Conservation (phyloP, 2,888 invertebrate species). For the Coleophora deauratella region DNA sequence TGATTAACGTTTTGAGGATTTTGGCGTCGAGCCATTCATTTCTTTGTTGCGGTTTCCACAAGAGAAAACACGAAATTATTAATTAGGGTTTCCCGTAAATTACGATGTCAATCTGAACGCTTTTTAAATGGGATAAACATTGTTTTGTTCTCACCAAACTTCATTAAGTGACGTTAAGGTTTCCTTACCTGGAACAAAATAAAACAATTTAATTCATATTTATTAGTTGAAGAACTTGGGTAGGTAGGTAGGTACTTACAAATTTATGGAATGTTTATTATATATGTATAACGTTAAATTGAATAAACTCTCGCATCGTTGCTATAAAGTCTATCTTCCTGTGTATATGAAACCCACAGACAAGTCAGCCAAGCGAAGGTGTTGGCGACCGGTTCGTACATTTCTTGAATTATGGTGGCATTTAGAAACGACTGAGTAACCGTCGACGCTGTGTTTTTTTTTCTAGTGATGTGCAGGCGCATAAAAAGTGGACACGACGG, state of each 20-base stretch:
- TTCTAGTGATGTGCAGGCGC: constrained; percentile 71
- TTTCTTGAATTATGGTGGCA: constrained; percentile 44
- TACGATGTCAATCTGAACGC: too few relatives aligned
- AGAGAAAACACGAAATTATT: constrained; percentile 28
- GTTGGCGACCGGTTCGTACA: constrained; percentile 35
- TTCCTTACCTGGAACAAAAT: constrained; percentile 47
- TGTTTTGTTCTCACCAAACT: constrained; percentile 7
- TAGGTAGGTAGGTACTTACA: neutral
- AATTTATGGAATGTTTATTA: too few relatives aligned
- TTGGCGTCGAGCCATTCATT: constrained; percentile 48
- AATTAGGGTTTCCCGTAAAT: constrained; percentile 10
- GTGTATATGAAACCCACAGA: constrained; percentile 49
- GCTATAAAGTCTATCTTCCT: too few relatives aligned
- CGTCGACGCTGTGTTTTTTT: constrained; percentile 47
- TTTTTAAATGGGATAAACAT: neutral
- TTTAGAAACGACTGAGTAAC: constrained; percentile 51
- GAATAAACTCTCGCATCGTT: too few relatives aligned
- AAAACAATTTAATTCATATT: constrained; percentile 7
- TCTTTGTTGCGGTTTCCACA: constrained; percentile 45
- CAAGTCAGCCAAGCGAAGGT: constrained; percentile 40
- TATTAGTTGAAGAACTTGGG: too few relatives aligned
- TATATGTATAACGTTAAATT: too few relatives aligned
- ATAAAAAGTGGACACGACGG: constrained; percentile 69
- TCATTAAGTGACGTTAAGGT: neutral
- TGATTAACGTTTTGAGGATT: constrained; percentile 48